Evolutionary conservation across 2,888 invertebrate species (phyloP).

Genomic region (Sclerodermus sp.): DNA sequence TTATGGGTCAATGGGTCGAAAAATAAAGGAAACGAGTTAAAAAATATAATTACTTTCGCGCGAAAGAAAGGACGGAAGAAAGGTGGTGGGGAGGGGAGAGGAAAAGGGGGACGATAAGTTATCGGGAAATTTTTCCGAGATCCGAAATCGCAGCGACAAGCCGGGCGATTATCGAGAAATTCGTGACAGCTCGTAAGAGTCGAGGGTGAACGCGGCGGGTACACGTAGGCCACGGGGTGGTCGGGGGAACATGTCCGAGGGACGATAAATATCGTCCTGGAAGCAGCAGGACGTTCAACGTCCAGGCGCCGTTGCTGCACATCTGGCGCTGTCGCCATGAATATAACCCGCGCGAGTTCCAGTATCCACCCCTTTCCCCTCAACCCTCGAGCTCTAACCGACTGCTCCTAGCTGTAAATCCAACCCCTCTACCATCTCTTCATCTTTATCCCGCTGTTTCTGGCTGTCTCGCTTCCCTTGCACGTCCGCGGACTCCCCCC

Average conservation of each 20-base stretch:
- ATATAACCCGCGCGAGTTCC: constrained; percentile 36
- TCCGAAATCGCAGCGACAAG: too few relatives aligned
- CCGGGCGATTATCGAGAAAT: too few relatives aligned
- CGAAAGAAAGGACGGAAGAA: too few relatives aligned
- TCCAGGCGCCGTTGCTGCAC: constrained; percentile 39
- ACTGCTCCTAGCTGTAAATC: constrained; percentile 1
- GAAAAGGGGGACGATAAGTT: too few relatives aligned
- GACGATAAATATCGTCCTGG: constrained; percentile 49
- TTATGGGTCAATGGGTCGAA: too few relatives aligned
- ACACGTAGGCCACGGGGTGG: too few relatives aligned
- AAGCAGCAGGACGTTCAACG: constrained; percentile 47
- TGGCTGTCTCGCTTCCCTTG: background rate
- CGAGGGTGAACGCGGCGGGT: too few relatives aligned
- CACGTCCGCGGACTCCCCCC: background rate
- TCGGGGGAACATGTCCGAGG: constrained; percentile 43
- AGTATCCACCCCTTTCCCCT: constrained; percentile 1
- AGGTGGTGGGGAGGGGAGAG: too few relatives aligned
- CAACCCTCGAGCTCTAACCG: constrained; percentile 1
- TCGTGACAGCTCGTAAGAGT: too few relatives aligned
- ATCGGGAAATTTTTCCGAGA: too few relatives aligned
- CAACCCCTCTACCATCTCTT: background rate
- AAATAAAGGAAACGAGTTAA: too few relatives aligned
- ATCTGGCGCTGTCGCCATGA: constrained; percentile 52
- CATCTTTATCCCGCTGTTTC: constrained; percentile 5
- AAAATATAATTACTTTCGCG: too few relatives aligned